Conservation (phyloP, 2,888 invertebrate species). For the Cataglyphis altisquamis region DNA sequence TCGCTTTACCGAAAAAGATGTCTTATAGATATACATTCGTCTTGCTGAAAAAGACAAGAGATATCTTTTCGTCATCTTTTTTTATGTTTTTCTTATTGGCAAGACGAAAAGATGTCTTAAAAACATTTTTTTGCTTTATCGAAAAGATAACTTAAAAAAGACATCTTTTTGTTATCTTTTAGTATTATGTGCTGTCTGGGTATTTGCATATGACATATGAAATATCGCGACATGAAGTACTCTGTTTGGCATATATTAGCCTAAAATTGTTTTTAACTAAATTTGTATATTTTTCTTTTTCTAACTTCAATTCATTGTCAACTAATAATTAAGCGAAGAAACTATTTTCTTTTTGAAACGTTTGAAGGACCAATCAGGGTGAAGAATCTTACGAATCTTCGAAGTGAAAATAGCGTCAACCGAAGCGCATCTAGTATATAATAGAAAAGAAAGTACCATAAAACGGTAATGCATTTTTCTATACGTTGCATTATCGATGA, state of each 20-base stretch:
- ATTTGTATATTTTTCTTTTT: background rate
- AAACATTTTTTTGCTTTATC: too few species aligned
- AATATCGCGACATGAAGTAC: background rate
- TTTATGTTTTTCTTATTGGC: too few species aligned
- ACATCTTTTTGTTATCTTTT: too few species aligned
- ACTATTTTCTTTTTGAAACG: background rate
- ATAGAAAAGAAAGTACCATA: background rate
- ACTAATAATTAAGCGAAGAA: background rate
- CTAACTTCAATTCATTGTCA: background rate
- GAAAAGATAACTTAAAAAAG: too few species aligned
- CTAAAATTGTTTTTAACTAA: background rate
- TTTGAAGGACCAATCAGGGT: background rate
- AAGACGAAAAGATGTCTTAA: too few species aligned
- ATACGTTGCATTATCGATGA: background rate
- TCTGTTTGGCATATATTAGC: too few species aligned
- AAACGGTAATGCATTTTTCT: background rate
- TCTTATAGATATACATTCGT: too few species aligned
- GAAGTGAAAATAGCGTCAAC: background rate
- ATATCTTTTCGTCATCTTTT: too few species aligned
- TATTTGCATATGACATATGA: background rate
- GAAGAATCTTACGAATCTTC: background rate
- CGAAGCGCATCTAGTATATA: background rate
- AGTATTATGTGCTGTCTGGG: too few species aligned
- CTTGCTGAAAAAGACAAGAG: too few species aligned
- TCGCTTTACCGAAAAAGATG: too few species aligned